phyloP scores from a whole-genome alignment of 2,888 invertebrate species.

The Geotrupes spiniger region DNA sequence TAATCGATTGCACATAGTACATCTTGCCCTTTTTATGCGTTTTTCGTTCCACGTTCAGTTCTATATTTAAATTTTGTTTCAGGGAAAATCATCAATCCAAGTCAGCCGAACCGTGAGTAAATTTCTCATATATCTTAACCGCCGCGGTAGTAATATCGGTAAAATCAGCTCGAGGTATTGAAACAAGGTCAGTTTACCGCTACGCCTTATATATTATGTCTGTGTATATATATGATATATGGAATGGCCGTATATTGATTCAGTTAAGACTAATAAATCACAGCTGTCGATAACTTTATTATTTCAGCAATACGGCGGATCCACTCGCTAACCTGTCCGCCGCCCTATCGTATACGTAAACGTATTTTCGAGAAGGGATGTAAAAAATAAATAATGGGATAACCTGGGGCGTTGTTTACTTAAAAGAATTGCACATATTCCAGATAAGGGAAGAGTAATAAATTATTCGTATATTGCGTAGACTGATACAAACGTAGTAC shows the following conservation, averaged over 20 bases:
- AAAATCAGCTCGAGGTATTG: constrained; percentile 20
- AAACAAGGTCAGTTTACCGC: constrained; percentile 26
- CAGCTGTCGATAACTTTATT: constrained; percentile 45
- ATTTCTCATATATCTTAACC: constrained; percentile 17
- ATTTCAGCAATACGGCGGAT: constrained; percentile 29
- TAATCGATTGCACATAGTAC: no score
- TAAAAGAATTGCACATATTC: no score
- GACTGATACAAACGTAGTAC: no score
- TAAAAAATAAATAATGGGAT: no score
- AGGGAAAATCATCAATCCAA: constrained; percentile 46
- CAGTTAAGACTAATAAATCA: constrained; percentile 43
- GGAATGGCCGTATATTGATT: constrained; percentile 42
- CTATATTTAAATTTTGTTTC: constrained; percentile 32
- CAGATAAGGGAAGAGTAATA: no score
- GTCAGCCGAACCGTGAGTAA: constrained; percentile 46
- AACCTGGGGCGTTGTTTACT: no score
- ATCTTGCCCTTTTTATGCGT: no score
- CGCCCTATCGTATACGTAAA: background rate
- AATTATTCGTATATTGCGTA: no score
- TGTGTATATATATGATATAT: constrained; percentile 33
- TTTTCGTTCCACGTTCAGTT: no score
- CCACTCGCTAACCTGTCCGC: background rate
- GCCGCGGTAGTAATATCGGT: constrained; percentile 6
- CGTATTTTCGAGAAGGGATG: no score
- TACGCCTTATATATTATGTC: constrained; percentile 25